phyloP scores from a whole-genome alignment of 2,888 invertebrate genomes.

The Synanthedon andrenaeformis region DNA sequence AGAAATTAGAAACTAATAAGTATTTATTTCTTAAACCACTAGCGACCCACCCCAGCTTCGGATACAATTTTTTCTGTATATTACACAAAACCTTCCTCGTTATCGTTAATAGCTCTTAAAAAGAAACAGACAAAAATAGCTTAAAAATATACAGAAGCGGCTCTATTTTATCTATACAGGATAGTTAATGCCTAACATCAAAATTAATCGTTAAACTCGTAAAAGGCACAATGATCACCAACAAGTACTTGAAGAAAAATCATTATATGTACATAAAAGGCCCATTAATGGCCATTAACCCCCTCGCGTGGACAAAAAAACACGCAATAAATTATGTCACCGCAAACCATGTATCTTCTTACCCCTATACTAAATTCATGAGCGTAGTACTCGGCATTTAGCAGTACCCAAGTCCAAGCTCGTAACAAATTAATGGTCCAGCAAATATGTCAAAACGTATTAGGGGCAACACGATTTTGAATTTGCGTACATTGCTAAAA shows the following conservation, averaged over 20 bases:
- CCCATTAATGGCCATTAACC: slow-evolving; percentile 60
- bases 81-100: too few relatives aligned
- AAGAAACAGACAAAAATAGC: too few relatives aligned
- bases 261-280: slow-evolving; percentile 50
- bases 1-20: too few relatives aligned
- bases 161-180: too few relatives aligned
- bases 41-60: too few relatives aligned
- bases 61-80: too few relatives aligned
- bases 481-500: too few relatives aligned
- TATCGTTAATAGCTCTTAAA: too few relatives aligned
- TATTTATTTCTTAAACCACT: too few relatives aligned
- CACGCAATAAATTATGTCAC: slow-evolving; percentile 55
- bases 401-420: slow-evolving; percentile 15
- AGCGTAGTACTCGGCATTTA: slow-evolving; percentile 12
- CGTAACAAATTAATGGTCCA: not conserved
- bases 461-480: not conserved
- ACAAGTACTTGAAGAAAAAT: slow-evolving; percentile 15
- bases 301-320: slow-evolving; percentile 51
- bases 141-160: too few relatives aligned
- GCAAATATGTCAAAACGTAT: not conserved
- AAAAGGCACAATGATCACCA: not conserved
- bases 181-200: too few relatives aligned
- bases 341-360: slow-evolving; percentile 48
- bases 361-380: slow-evolving; percentile 12
- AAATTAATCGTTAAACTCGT: not conserved